Base-by-base conservation (phyloP, 1,140 invertebrate species). In the Heliothis virescens region DNA sequence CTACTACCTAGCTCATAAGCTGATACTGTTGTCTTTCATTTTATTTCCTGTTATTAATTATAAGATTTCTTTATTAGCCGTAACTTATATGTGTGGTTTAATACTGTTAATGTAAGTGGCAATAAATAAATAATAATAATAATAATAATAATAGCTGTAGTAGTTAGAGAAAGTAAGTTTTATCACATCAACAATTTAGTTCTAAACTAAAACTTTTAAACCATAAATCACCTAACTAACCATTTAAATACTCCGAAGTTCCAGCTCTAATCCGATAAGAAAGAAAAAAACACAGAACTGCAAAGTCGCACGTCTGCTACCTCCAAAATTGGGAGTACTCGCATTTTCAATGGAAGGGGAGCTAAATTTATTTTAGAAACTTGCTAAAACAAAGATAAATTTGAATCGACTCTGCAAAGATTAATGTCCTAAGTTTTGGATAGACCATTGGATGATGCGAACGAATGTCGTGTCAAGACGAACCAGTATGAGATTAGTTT, bases 301-400 rank as follows among this genome's bases (percentile, higher is more conserved):
- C 62, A 29, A 77, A 78, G 18, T 78, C 67, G 80, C 26, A 4
- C 3, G 65, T 81, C 59, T 48, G 18, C 29, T 16, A 21, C 26
- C 52, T 52, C 69, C 50, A 74, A 75, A 62, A 82, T 79, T 69
- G 79, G 52, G 72, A 80, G 71, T 57, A 69, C 59, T 63, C 47
- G 76, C 74, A 57, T 71, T 82, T 80, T 79, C 65, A 77, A 80
- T 79, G 65, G 63, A 72, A 72, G 57, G 79, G 79, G 63, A 79
- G 75, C 83, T 65, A 83, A 88, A 87, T 87, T 87, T 87, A 90
- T 89, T 88, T 88, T 82, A 77, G 83, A 86, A 90, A 90, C 80
- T 90, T 86, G 80, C 72, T 89, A 83, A 89, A 89, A 90, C 88
- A 88, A 89, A 90, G 88, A 90, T 89, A 89, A 88, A 88, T 90